These are phyloP conservation scores for Proisotoma minuta DNA, from an alignment of 2,888 invertebrate species.

Conservation along the genomic window DNA sequence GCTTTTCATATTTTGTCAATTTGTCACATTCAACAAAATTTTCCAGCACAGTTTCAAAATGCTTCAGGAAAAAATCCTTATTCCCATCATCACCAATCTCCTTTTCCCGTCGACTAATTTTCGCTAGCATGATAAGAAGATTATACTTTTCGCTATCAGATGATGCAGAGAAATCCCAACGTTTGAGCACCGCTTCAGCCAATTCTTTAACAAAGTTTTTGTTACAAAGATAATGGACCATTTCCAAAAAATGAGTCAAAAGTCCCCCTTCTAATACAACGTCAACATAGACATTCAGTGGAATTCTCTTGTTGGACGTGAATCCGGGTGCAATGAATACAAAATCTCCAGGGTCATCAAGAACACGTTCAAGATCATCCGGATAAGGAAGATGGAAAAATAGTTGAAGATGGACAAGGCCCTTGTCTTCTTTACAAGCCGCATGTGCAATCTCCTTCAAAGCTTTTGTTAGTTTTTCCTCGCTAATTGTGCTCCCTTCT, in stretches of 20 bases:
- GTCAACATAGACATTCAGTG: conserved; percentile 17
- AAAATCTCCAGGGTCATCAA: conserved; percentile 12
- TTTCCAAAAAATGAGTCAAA: conserved; percentile 24
- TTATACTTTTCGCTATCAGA: background rate
- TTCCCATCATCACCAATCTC: background rate
- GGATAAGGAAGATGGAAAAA: conserved; percentile 22
- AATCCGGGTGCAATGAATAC: background rate
- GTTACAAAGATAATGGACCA: conserved; percentile 5
- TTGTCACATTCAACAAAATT: background rate
- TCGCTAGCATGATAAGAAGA: conserved; percentile 2
- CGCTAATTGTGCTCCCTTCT: background rate
- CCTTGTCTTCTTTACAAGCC: conserved; percentile 9
- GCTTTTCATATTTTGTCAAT: background rate
- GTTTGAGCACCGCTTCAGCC: background rate
- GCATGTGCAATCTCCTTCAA: background rate
- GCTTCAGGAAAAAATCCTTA: background rate
- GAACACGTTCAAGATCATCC: conserved; percentile 12
- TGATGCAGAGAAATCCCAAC: background rate
- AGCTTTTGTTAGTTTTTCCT: background rate
- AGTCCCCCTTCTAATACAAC: conserved; percentile 16
- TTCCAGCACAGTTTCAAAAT: background rate
- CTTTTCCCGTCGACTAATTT: conserved; percentile 1
- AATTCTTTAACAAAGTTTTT: conserved; percentile 5
- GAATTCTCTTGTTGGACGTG: conserved; percentile 1
- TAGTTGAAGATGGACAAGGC: conserved; percentile 21